A percentile compares a stretch with the other conserved stretches of the same genome.
These are phyloP conservation scores for Chrysolina haemoptera DNA, from an alignment of 2,888 invertebrate genomes.

Conservation along the genomic window DNA sequence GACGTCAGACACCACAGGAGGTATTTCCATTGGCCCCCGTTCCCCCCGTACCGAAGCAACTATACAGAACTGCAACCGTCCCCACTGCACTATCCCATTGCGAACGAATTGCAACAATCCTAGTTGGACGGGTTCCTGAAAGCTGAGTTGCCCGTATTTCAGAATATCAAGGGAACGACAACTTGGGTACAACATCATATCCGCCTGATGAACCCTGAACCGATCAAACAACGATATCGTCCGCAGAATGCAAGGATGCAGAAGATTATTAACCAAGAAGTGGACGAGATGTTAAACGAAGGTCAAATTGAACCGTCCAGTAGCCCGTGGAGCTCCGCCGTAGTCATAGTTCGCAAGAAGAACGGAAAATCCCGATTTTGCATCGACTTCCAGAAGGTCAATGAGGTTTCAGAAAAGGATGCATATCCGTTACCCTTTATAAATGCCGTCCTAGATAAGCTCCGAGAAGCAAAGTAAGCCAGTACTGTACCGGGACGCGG, in stretches of 20 bases:
- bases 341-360: constrained; percentile 35
- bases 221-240: constrained; percentile 41
- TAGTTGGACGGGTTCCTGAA: too few species aligned
- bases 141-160: too few species aligned
- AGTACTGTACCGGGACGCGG: background rate
- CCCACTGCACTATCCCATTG: too few species aligned
- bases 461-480: constrained; percentile 42
- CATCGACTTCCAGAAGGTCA: constrained; percentile 42
- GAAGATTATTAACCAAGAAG: constrained; percentile 38
- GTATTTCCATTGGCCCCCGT: too few species aligned
- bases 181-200: too few species aligned
- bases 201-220: background rate
- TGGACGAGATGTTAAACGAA: constrained; percentile 37
- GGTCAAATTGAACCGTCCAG: constrained; percentile 31
- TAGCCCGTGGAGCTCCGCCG: too few species aligned
- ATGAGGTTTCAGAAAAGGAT: constrained; percentile 37
- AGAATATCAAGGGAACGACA: too few species aligned
- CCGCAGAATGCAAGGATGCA: constrained; percentile 34
- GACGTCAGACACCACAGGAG: too few species aligned
- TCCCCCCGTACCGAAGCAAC: too few species aligned
- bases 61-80: too few species aligned
- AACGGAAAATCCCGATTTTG: constrained; percentile 38
- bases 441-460: constrained; percentile 51
- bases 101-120: too few species aligned
- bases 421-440: constrained; percentile 56